These are phyloP conservation scores for Panorpa germanica DNA, from an alignment of 2,888 invertebrate genomes.

Conservation along the genomic window DNA sequence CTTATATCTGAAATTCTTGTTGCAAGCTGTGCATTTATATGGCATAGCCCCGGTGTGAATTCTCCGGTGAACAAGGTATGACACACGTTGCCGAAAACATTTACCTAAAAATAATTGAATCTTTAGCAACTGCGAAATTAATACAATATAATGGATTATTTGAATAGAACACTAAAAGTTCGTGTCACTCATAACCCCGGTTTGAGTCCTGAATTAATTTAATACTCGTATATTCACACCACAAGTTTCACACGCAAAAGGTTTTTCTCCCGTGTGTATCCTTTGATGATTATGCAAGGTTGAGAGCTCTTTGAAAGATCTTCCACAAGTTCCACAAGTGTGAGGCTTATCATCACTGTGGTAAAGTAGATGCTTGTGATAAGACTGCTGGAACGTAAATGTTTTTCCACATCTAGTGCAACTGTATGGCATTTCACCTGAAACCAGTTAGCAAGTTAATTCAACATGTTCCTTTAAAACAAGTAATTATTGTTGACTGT, in stretches of 20 bases:
- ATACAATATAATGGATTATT: constrained; percentile 6
- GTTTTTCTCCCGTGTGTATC: constrained; percentile 71
- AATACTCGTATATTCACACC: constrained; percentile 29
- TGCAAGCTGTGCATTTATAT: constrained; percentile 62
- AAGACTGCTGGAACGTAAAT: constrained; percentile 80
- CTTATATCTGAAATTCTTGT: constrained; percentile 69
- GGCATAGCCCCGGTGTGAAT: constrained; percentile 54
- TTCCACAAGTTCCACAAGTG: constrained; percentile 54
- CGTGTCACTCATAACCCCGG: background rate
- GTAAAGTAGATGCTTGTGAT: constrained; percentile 73
- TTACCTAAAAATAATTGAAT: constrained; percentile 49
- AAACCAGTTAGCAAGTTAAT: constrained; percentile 19
- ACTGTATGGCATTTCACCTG: constrained; percentile 75
- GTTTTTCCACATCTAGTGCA: constrained; percentile 66
- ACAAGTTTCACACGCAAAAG: constrained; percentile 73
- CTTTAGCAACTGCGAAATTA: too few relatives aligned
- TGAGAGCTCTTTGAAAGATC: constrained; percentile 71
- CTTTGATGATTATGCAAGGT: constrained; percentile 74
- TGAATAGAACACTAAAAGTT: constrained; percentile 1
- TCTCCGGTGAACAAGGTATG: constrained; percentile 26
- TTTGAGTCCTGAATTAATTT: too few relatives aligned
- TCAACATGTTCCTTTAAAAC: too few relatives aligned
- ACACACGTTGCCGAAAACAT: constrained; percentile 70
- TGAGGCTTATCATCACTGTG: constrained; percentile 75
- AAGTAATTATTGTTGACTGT: too few relatives aligned